Evolutionary conservation across 1,140 invertebrate species (phyloP).

Genomic region (Ceratina japonica): DNA sequence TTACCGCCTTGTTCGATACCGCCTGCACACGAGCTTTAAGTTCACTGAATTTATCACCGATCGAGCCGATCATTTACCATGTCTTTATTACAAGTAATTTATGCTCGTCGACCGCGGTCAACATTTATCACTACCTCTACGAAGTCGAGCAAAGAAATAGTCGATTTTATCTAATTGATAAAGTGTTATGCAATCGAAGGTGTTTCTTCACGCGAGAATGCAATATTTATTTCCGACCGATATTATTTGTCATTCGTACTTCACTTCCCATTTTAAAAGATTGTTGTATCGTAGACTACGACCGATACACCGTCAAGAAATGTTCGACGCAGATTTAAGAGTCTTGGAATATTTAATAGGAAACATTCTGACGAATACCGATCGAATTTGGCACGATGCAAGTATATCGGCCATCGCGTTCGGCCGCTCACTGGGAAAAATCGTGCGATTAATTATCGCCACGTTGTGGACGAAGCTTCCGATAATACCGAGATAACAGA

Average conservation of each 20-base stretch:
- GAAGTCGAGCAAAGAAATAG: neutral
- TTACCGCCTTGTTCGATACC: neutral
- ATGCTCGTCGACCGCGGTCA: neutral
- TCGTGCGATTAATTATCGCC: neutral
- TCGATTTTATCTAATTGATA: slow-evolving; percentile 12
- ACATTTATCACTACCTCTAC: neutral
- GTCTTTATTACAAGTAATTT: neutral
- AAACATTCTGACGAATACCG: neutral
- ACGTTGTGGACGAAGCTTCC: neutral
- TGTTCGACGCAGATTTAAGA: neutral
- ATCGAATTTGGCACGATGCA: neutral
- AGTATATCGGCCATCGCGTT: neutral
- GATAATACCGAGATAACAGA: slow-evolving; percentile 33
- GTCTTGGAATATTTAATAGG: neutral
- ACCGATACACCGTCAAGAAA: neutral
- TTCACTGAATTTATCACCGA: neutral
- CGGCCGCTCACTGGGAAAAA: slow-evolving; percentile 1
- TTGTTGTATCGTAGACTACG: too few species aligned
- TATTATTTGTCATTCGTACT: neutral
- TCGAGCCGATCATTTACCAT: neutral
- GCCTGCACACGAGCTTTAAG: neutral
- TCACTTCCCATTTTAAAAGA: too few species aligned
- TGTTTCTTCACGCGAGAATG: neutral
- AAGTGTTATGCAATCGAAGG: neutral
- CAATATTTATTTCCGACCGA: neutral